Evolutionary conservation across 1,140 invertebrate species (phyloP), one percentile per base, ranked within the genome.

Genomic region (Drosophila repletoides): DNA sequence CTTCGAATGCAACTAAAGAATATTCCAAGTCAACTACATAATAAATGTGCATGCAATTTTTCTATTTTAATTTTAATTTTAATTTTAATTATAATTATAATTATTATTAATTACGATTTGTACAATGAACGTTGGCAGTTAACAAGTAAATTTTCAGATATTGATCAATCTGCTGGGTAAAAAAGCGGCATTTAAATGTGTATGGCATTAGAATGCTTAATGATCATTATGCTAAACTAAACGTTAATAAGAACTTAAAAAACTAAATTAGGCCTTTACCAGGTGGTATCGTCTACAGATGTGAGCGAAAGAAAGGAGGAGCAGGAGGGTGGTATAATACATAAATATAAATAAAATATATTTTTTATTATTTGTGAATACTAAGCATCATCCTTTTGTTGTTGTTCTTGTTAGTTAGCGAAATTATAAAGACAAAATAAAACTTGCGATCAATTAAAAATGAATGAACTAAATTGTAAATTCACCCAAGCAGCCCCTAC

Each of bases 121-220:
- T 71, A 72, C 74, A 76, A 88, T 88, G 59, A 74, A 84, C 60
- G 74, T 79, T 72, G 51, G 36, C 53, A 33, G 29, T 29, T 46
- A 52, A 28, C 9, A 49, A 61, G 29, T 52, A 29, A 43, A 72
- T 34, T 34, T 21, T 34, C 41, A 28, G 15, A 53, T 49, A 49
- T 34, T 10, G 15, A 14, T 48, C 21, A 52, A 38, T 31, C n/a
- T 17, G 31, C 65, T 55, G 41, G 15, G 19, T 59, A 49, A 21
- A 9, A 33, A 77, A 64, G 63, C 52, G 41, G 24, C 34, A 53
- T 38, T 48, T 9, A 36, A 17, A 43, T 51, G 26, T 43, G n/a
- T 65, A 53, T 53, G 41, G 21, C 33, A 67, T 68, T 46, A 9
- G 28, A 45, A 61, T 55, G 63, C 46, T 58, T 17, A 45, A 3